A percentile compares a stretch with the other conserved stretches of the same genome.
Conservation (phyloP, 2,888 invertebrate genomes). For the Patella pellucida region DNA sequence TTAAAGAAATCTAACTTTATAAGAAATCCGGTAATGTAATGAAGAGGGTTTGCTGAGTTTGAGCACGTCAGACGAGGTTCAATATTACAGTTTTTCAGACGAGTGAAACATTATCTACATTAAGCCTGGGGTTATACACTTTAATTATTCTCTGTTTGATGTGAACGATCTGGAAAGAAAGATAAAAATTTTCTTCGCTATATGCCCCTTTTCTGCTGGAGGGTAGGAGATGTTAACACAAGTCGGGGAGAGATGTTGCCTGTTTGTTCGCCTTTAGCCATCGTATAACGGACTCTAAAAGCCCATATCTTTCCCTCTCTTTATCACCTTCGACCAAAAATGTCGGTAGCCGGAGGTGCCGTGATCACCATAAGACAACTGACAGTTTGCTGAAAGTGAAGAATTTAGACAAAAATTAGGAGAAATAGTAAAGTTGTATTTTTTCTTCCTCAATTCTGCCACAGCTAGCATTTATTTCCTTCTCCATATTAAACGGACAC, state of each 20-base stretch:
- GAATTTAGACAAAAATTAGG: neutral
- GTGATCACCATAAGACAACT: neutral
- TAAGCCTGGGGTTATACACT: constrained; percentile 18
- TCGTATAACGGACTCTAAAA: constrained; percentile 6
- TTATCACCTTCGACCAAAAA: constrained; percentile 12
- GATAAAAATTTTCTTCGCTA: constrained; percentile 21
- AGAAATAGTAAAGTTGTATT: neutral
- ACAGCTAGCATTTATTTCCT: neutral
- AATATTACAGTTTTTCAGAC: constrained; percentile 7
- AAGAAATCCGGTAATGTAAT: constrained; percentile 6
- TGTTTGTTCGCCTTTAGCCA: constrained; percentile 5
- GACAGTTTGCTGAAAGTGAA: constrained; percentile 5
- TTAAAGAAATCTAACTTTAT: neutral
- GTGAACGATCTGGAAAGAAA: constrained; percentile 16
- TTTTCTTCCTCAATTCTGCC: neutral
- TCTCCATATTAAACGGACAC: no score
- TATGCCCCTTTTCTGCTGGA: constrained; percentile 6
- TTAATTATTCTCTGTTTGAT: constrained; percentile 29
- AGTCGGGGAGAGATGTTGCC: constrained; percentile 7
- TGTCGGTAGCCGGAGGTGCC: constrained; percentile 4
- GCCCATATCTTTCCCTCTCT: constrained; percentile 11
- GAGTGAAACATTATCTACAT: constrained; percentile 24
- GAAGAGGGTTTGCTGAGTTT: neutral
- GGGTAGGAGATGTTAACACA: constrained; percentile 2
- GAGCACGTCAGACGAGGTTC: neutral